phyloP scores from a whole-genome alignment of 2,888 invertebrate species.

The Lottia scabra region DNA sequence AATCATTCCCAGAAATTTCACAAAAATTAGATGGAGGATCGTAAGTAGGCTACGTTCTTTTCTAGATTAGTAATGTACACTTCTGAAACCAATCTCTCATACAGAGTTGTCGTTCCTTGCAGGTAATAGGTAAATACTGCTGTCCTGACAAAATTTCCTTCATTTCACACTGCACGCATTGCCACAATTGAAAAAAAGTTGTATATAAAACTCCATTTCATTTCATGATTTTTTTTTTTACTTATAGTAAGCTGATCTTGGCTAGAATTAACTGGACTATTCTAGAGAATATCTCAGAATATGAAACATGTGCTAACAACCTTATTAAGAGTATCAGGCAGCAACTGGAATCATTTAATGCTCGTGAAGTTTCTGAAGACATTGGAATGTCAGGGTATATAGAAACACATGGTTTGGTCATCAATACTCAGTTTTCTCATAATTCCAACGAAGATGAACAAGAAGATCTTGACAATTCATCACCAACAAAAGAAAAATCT shows the following conservation, averaged over 20 bases:
- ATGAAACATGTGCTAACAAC: conserved; percentile 35
- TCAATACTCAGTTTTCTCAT: conserved; percentile 24
- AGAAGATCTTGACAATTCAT: conserved; percentile 9
- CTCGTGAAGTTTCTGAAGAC: neutral
- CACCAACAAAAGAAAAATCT: conserved; percentile 1
- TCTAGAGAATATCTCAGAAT: conserved; percentile 46
- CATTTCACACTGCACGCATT: neutral
- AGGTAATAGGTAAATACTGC: neutral
- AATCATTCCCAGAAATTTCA: conserved; percentile 39
- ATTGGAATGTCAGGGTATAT: neutral
- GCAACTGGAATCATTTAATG: neutral
- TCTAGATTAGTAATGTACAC: neutral
- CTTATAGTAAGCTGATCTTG: conserved; percentile 54
- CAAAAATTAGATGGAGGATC: conserved; percentile 48
- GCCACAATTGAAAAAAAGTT: no score
- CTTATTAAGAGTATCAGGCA: conserved; percentile 35
- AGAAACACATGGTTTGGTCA: conserved; percentile 35
- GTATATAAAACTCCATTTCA: no score
- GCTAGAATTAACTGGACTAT: conserved; percentile 63
- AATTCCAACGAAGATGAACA: neutral
- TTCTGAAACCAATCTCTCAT: neutral
- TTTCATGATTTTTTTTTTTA: neutral
- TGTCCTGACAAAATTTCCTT: neutral
- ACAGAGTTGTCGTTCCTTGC: no score
- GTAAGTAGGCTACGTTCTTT: conserved; percentile 39